A percentile compares a stretch with the other conserved stretches of the same genome.
These are phyloP conservation scores for Pogonognathellus flavescens DNA, from an alignment of 1,140 invertebrate species.

Conservation along the genomic window DNA sequence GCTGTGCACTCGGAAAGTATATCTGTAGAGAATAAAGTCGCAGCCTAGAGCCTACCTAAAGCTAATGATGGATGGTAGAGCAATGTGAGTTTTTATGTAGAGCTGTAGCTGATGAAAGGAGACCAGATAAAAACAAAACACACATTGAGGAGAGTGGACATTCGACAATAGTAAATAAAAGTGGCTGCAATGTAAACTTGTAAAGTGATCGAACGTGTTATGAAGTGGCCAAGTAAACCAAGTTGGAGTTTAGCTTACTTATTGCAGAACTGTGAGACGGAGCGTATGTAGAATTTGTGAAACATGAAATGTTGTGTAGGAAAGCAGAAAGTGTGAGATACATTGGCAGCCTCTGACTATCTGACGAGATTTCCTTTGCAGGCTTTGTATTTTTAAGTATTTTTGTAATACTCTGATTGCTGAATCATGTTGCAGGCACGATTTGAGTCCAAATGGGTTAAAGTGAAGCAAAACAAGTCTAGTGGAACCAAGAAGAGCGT, in stretches of 20 bases:
- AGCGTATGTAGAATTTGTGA: not conserved
- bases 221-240: not conserved
- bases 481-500: not conserved
- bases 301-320: constrained; percentile 1
- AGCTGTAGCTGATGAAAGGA: not conserved
- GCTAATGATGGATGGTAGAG: too few relatives aligned
- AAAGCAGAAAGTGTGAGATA: constrained; percentile 41
- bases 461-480: constrained; percentile 7
- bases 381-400: not conserved
- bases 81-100: not conserved
- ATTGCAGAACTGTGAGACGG: not conserved
- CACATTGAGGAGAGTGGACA: not conserved
- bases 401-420: not conserved
- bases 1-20: too few relatives aligned
- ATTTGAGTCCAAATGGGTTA: constrained; percentile 37
- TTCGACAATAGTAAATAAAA: constrained; percentile 22
- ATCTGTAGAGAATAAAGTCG: too few relatives aligned
- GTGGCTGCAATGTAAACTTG: not conserved
- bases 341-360: too few relatives aligned
- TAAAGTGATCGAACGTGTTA: not conserved
- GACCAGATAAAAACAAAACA: constrained; percentile 18
- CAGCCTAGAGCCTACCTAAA: too few relatives aligned
- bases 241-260: not conserved
- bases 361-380: not conserved
- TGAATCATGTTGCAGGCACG: constrained; percentile 5